A percentile compares a stretch with the other conserved stretches of the same genome.
These are phyloP conservation scores for Entelurus aequoreus DNA, from an alignment of 2,113 vertebrate genomes.

Conservation along the genomic window DNA sequence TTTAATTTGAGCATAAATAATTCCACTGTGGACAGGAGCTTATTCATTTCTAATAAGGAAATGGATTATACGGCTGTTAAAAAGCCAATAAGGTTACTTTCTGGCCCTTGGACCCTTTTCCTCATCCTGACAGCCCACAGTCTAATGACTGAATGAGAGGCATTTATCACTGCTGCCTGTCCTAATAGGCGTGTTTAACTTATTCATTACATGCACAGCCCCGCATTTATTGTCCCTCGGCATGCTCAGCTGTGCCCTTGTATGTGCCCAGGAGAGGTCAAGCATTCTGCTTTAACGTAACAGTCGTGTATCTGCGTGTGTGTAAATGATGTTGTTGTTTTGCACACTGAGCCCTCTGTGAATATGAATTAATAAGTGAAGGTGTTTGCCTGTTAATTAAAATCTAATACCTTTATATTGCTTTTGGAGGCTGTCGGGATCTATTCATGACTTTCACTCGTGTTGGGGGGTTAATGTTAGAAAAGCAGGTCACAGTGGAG, in stretches of 20 bases:
- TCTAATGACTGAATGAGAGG: conserved; percentile 68
- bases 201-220: conserved; percentile 64
- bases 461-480: conserved; percentile 37
- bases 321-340: background rate
- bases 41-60: conserved; percentile 63
- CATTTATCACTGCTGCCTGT: conserved; percentile 65
- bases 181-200: conserved; percentile 63
- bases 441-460: conserved; percentile 40
- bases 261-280: conserved; percentile 26
- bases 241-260: conserved; percentile 26
- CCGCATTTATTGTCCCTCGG: conserved; percentile 38
- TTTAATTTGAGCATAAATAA: conserved; percentile 57
- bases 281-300: conserved; percentile 13
- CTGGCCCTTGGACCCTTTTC: conserved; percentile 23
- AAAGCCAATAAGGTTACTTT: conserved; percentile 61
- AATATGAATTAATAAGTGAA: conserved; percentile 1
- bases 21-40: conserved; percentile 35
- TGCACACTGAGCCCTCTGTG: background rate
- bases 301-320: conserved; percentile 7
- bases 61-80: conserved; percentile 62
- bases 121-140: conserved; percentile 38
- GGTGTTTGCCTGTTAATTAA: conserved; percentile 15
- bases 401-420: conserved; percentile 5
- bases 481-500: conserved; percentile 31
- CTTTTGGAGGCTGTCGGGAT: conserved; percentile 3